A percentile compares a stretch with the other conserved stretches of the same genome.
Evolutionary conservation across 2,888 invertebrate species (phyloP).

Genomic region (Phortica magna): DNA sequence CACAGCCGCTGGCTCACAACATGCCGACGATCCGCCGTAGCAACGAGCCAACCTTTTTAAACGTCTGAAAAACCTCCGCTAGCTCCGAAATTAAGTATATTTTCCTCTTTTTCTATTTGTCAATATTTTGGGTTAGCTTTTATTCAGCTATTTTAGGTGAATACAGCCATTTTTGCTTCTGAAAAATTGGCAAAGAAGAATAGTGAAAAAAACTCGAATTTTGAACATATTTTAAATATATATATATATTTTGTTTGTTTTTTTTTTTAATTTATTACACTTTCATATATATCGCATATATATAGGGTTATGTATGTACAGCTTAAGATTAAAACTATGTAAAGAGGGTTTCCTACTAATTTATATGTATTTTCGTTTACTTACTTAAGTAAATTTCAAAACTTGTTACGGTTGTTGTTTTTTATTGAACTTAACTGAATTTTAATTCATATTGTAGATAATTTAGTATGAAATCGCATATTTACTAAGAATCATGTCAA

Average conservation of each 20-base stretch:
- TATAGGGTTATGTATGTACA: slow-evolving; percentile 64
- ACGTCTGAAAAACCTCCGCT: no score
- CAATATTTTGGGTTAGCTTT: no score
- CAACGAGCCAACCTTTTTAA: no score
- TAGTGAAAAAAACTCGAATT: slow-evolving; percentile 5
- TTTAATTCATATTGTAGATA: not conserved
- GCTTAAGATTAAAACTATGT: slow-evolving; percentile 61
- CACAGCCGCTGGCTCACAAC: no score
- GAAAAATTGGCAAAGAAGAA: no score
- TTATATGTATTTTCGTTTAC: slow-evolving; percentile 43
- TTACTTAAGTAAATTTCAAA: slow-evolving; percentile 32
- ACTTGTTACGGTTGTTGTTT: not conserved
- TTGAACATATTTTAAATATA: slow-evolving; percentile 62
- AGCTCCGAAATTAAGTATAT: no score
- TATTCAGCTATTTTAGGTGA: no score
- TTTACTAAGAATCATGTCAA: not conserved
- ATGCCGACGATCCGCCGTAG: no score
- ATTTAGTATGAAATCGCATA: not conserved
- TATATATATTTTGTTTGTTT: slow-evolving; percentile 38
- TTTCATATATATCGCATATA: slow-evolving; percentile 54
- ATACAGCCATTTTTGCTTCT: no score
- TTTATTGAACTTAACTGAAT: not conserved
- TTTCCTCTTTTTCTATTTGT: no score
- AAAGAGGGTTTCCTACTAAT: slow-evolving; percentile 48
- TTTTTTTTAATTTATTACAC: slow-evolving; percentile 63